Conservation (phyloP, 2,797 vertebrate species). For the Fundulus diaphanus region DNA sequence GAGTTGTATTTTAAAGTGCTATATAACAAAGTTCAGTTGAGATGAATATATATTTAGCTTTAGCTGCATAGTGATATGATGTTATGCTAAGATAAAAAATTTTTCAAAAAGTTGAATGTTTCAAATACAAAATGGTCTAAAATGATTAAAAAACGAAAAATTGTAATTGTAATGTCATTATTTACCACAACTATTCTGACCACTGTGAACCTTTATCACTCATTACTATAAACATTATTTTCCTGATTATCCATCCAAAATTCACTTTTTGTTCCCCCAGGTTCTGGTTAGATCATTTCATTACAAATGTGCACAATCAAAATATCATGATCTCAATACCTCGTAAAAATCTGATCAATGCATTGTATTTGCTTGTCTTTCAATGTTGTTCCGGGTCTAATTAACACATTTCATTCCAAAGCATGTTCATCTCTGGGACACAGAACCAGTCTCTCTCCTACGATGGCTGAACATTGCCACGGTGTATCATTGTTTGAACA, state of each 20-base stretch:
- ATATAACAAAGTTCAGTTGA: too few relatives aligned
- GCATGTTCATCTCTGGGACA: neutral
- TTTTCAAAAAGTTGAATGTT: neutral
- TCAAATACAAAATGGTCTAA: neutral
- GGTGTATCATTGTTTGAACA: too few relatives aligned
- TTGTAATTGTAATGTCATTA: too few relatives aligned
- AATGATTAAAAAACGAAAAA: neutral
- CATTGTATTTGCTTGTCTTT: neutral
- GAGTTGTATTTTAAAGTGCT: too few relatives aligned
- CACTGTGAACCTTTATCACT: too few relatives aligned
- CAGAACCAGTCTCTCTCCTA: neutral
- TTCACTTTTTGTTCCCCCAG: neutral
- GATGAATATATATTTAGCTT: neutral
- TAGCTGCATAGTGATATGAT: neutral
- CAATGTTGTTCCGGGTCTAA: neutral
- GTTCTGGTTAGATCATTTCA: neutral
- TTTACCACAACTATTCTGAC: too few relatives aligned
- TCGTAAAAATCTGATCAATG: neutral
- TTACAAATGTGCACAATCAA: neutral
- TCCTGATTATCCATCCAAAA: neutral
- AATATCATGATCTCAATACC: neutral
- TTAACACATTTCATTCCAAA: neutral
- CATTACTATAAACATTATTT: neutral
- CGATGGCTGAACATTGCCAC: too few relatives aligned
- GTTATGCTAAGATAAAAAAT: neutral